Conservation (phyloP, 2,888 invertebrate species). For the Horisme vitalbata region DNA sequence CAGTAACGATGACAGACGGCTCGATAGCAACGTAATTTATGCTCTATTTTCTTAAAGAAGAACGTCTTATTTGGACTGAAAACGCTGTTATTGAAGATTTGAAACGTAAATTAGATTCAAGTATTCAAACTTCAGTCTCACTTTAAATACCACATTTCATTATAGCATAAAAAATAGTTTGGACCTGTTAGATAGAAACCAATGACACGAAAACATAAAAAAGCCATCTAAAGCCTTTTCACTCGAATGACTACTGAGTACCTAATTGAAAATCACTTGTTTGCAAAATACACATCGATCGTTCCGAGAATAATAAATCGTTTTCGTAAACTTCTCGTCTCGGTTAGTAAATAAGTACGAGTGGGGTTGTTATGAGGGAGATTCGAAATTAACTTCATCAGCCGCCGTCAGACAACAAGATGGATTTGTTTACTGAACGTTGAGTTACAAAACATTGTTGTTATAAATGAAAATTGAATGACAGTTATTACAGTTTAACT, state of each 20-base stretch:
- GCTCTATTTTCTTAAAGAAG: slow-evolving; percentile 2
- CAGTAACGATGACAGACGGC: slow-evolving; percentile 24
- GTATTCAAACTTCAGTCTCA: no score
- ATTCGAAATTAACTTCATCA: slow-evolving; percentile 5
- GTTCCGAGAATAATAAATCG: not conserved
- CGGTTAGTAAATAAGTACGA: slow-evolving; percentile 2
- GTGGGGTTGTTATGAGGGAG: slow-evolving; percentile 1
- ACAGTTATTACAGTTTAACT: not conserved
- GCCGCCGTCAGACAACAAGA: slow-evolving; percentile 6
- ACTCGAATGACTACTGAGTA: not conserved
- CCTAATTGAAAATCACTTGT: not conserved
- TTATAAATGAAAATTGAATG: not conserved
- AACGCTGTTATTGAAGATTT: no score
- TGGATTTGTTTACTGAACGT: slow-evolving; percentile 4
- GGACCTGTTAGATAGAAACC: no score
- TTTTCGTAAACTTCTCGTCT: not conserved
- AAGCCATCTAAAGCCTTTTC: no score
- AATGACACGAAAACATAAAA: no score
- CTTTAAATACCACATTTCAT: no score
- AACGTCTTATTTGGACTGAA: no score
- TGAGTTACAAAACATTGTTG: slow-evolving; percentile 4
- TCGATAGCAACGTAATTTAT: slow-evolving; percentile 20
- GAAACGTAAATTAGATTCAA: no score
- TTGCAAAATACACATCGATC: not conserved
- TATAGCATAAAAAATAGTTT: no score